Conservation (phyloP, 2,888 invertebrate species). For the Tenthredo notha region DNA sequence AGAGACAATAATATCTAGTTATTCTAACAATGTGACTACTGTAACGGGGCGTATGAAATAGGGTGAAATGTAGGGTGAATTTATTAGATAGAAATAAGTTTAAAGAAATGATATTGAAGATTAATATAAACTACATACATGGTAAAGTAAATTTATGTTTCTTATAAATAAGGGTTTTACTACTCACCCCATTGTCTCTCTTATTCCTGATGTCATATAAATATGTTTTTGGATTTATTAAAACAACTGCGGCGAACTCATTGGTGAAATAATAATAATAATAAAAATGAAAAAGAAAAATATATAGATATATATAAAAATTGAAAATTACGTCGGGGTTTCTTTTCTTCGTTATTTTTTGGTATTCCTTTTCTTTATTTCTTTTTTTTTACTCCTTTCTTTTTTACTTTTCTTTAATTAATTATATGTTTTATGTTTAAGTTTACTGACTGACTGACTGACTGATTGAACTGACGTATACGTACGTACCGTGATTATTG, state of each 20-base stretch:
- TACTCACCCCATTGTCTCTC: constrained; percentile 89
- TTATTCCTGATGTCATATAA: constrained; percentile 88
- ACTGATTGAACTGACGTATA: too few species aligned
- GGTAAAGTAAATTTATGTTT: background rate
- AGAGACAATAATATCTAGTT: background rate
- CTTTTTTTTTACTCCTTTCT: background rate
- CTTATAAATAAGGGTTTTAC: background rate
- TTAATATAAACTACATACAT: constrained; percentile 66
- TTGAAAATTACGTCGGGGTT: background rate
- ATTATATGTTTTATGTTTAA: background rate
- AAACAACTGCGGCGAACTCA: constrained; percentile 65
- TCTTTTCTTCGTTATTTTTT: background rate
- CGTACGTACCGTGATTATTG: too few species aligned
- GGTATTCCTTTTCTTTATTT: background rate
- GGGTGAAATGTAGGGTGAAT: background rate
- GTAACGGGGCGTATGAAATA: background rate
- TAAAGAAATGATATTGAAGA: constrained; percentile 72
- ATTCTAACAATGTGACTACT: background rate
- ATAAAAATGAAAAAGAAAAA: too few species aligned
- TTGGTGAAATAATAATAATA: constrained; percentile 62
- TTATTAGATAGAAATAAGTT: background rate
- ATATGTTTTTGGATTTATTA: constrained; percentile 59
- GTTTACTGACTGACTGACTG: background rate
- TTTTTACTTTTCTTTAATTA: background rate
- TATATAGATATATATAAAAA: too few species aligned